Conservation (phyloP, 2,113 vertebrate genomes). For the Bubalus kerabau region DNA sequence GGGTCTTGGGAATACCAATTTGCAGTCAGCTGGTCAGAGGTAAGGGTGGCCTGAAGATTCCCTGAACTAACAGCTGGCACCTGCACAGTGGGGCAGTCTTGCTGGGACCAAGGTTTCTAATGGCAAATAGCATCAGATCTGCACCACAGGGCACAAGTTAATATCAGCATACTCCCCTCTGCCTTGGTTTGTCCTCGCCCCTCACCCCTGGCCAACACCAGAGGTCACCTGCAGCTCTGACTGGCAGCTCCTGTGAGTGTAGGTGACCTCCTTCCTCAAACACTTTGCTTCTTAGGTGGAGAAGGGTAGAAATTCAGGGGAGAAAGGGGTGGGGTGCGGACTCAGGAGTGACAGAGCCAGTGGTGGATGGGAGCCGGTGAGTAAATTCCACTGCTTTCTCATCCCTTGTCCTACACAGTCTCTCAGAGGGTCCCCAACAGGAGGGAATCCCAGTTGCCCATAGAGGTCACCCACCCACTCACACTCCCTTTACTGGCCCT, state of each 20-base stretch:
- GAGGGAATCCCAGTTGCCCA: not conserved
- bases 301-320: not conserved
- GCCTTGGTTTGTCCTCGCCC: not conserved
- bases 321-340: not conserved
- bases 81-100: not conserved
- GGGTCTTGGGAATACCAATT: not conserved
- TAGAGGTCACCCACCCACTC: not conserved
- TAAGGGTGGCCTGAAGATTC: not conserved
- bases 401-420: not conserved
- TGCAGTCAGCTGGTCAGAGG: not conserved
- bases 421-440: not conserved
- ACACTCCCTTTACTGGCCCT: not conserved
- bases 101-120: not conserved
- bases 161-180: too few relatives aligned
- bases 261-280: not conserved
- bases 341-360: not conserved
- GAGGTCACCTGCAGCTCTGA: not conserved
- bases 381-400: accelerated
- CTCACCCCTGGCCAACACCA: not conserved
- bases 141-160: accelerated
- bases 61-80: not conserved
- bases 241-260: accelerated
- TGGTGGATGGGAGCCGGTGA: not conserved
- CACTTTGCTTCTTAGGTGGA: not conserved
- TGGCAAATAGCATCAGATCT: accelerated